Base-by-base conservation (phyloP, 1,140 invertebrate genomes). In the Drosophila simulans region DNA sequence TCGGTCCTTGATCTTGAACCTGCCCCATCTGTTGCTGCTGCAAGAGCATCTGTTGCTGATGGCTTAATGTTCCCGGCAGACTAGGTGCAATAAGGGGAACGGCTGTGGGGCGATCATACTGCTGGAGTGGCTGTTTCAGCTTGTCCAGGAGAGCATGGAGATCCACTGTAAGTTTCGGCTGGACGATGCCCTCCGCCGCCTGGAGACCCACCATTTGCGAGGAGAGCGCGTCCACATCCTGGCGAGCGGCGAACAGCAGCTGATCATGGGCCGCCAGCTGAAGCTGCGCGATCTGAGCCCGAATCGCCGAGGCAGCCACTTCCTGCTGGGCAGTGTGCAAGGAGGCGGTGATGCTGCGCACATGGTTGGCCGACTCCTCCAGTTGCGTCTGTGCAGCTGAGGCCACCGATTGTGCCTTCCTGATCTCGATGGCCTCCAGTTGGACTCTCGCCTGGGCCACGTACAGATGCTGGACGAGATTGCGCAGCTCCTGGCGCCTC, bases 261-360 rank as follows among this genome's bases (percentile, higher is more conserved):
- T 92, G 91, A 68, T 92, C 90, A 31, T 92, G 91, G 0, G 91
- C 91, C 1, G 91, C 91, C 60, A 92, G n/a, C 56, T 92, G 91
- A 1, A 92, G 65, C 56, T 92, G 91, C 0, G 91, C 91, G 5
- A 90, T 91, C 74, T 92, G 91, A 0, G 91, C 91, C 0, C 91
- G 77, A 1, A 92, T 91, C 1, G 91, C 91, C 5, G 90, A 71
- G 5, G 90, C 76, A 1, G 91, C 91, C 25, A 92, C 90, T 58
- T 91, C 85, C 55, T 92, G 90, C 52, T 92, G 91, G 4, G 91
- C 88, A 39, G 80, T 89, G 59, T 92, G 91, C 68, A 92, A 51
- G 0, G 90, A 69, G 17, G 91, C 88, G 0, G 91, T 88, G n/a
- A 92, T 82, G 39, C 73, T 75, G 10, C 91, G 88, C 51, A 92